Conservation (phyloP, 2,888 invertebrate genomes). For the Melinopterus prodromus region DNA sequence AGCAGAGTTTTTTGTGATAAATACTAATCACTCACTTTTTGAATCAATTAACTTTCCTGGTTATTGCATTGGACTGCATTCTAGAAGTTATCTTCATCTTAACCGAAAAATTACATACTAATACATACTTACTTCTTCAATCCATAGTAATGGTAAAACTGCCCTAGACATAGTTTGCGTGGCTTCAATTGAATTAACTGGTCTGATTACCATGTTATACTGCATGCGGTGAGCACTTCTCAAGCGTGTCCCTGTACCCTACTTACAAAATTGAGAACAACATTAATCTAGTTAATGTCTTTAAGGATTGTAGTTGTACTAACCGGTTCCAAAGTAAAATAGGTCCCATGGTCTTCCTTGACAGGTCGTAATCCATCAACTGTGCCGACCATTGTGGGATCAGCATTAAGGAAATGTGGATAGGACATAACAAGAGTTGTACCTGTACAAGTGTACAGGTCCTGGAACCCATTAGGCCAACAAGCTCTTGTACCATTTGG, state of each 20-base stretch:
- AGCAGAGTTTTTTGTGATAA: too few species aligned
- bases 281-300: neutral
- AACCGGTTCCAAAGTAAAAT: constrained; percentile 74
- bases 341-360: constrained; percentile 67
- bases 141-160: constrained; percentile 69
- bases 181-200: constrained; percentile 59
- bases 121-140: constrained; percentile 66
- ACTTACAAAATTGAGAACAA: constrained; percentile 39
- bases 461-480: constrained; percentile 22
- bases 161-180: constrained; percentile 62
- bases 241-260: constrained; percentile 69
- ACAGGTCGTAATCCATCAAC: constrained; percentile 68
- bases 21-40: too few species aligned
- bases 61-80: neutral
- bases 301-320: constrained; percentile 48
- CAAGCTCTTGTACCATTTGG: constrained; percentile 5
- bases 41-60: neutral
- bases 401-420: constrained; percentile 73
- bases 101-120: constrained; percentile 18
- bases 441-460: constrained; percentile 22
- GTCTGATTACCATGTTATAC: constrained; percentile 69
- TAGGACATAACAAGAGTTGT: constrained; percentile 71
- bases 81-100: neutral
- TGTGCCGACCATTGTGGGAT: constrained; percentile 57
- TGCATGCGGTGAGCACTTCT: constrained; percentile 69